Conservation (phyloP, 2,113 vertebrate genomes). For the Mormoops blainvillei region DNA sequence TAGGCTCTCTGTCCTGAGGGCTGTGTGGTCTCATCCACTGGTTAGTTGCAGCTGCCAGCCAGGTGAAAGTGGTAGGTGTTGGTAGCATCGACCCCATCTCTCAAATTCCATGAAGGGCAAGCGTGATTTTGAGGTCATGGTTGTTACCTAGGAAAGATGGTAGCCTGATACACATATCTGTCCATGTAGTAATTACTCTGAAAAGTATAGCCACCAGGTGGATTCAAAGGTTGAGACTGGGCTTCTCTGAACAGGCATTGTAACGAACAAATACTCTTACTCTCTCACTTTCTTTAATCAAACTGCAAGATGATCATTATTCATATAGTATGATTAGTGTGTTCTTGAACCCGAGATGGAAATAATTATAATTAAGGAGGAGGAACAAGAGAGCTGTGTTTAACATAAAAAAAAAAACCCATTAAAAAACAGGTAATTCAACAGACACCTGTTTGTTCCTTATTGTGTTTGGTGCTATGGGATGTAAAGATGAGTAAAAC, state of each 20-base stretch:
- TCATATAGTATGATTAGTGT: not conserved
- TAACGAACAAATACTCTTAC: not conserved
- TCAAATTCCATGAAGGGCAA: not conserved
- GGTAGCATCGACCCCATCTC: rapidly evolving
- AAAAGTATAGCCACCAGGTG: not conserved
- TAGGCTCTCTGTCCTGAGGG: not conserved
- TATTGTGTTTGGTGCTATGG: not conserved
- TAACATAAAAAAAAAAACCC: not conserved
- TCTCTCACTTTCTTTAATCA: not conserved
- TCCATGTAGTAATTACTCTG: not conserved
- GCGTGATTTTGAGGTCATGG: not conserved
- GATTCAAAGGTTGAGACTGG: not conserved
- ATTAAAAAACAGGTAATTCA: not conserved
- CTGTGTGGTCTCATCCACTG: rapidly evolving
- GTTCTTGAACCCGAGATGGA: not conserved
- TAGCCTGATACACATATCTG: not conserved
- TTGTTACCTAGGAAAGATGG: not conserved
- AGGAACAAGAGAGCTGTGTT: not conserved
- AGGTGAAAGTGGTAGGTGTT: not conserved
- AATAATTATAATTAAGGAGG: not conserved
- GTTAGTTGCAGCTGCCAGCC: not conserved
- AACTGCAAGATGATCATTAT: not conserved
- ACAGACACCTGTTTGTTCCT: not conserved
- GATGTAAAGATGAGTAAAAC: not conserved
- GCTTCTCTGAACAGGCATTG: not conserved